A percentile compares a stretch with the other conserved stretches of the same genome.
phyloP scores from a whole-genome alignment of 2,888 invertebrate species.

The Lasioglossum morio region DNA sequence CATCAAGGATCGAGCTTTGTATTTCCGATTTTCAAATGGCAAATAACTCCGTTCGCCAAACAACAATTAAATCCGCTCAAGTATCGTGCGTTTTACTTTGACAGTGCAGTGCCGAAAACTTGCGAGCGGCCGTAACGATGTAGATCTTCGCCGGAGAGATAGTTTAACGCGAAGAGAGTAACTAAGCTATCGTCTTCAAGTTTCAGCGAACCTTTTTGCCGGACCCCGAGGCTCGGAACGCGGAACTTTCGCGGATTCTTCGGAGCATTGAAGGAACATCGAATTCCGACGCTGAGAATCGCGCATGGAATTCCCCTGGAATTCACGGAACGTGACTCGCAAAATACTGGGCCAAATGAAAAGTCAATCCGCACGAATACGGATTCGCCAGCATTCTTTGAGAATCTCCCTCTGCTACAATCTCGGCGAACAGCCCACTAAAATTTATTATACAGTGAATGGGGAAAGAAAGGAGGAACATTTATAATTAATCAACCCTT shows the following conservation, averaged over 20 bases:
- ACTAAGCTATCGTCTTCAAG: constrained; percentile 11
- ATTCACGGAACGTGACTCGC: constrained; percentile 17
- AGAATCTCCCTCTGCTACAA: neutral
- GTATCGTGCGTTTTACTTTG: neutral
- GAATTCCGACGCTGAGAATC: constrained; percentile 31
- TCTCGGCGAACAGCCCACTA: neutral
- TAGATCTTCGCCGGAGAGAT: constrained; percentile 1
- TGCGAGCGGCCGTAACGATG: neutral
- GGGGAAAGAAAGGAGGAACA: neutral
- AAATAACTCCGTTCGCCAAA: neutral
- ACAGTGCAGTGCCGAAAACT: neutral
- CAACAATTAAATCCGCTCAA: neutral
- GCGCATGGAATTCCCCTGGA: constrained; percentile 10
- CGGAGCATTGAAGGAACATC: constrained; percentile 35
- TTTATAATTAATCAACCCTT: neutral
- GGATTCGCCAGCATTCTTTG: neutral
- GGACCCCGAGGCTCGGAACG: constrained; percentile 9
- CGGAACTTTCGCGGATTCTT: constrained; percentile 31
- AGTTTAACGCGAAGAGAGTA: constrained; percentile 15
- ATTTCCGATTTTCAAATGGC: neutral
- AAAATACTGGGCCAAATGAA: constrained; percentile 23
- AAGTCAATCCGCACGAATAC: constrained; percentile 25
- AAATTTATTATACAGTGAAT: neutral
- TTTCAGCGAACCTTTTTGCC: neutral
- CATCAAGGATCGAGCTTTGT: neutral